phyloP scores from a whole-genome alignment of 2,888 invertebrate genomes.

The Phytoseiulus persimilis region DNA sequence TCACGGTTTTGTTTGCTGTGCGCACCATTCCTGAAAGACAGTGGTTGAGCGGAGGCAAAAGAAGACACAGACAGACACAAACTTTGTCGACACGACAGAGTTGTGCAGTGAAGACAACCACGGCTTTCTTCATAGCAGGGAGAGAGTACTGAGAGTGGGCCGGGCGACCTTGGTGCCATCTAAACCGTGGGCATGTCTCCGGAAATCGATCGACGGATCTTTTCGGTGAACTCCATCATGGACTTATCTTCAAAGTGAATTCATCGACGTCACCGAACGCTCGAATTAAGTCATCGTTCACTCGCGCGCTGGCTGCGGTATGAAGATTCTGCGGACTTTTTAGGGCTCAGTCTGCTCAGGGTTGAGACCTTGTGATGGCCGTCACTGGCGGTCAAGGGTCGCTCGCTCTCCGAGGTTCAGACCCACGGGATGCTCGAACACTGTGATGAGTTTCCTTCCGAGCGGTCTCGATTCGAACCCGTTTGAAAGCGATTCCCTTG shows the following conservation, averaged over 20 bases:
- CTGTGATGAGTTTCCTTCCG: neutral
- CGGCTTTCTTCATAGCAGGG: neutral
- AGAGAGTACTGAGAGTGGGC: slow-evolving; percentile 5
- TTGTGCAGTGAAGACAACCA: neutral
- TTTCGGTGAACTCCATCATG: neutral
- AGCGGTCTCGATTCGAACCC: neutral
- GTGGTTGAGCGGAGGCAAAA: neutral
- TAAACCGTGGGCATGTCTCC: neutral
- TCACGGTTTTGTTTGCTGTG: slow-evolving; percentile 25
- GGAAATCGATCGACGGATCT: slow-evolving; percentile 5
- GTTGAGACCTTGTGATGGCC: neutral
- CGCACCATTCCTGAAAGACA: slow-evolving; percentile 18
- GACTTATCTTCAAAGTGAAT: neutral
- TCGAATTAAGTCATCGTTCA: neutral
- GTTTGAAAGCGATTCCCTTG: neutral
- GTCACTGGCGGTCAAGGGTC: neutral
- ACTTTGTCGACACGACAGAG: neutral
- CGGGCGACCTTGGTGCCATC: neutral
- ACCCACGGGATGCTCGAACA: neutral
- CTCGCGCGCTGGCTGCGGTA: neutral
- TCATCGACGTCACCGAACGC: neutral
- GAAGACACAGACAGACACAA: neutral
- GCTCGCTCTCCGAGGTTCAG: neutral
- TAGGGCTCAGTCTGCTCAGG: neutral
- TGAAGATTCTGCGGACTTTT: neutral